Evolutionary conservation across 2,113 vertebrate species (phyloP), one percentile per base, ranked within the genome.

Genomic region (Anarrhichthys ocellatus): DNA sequence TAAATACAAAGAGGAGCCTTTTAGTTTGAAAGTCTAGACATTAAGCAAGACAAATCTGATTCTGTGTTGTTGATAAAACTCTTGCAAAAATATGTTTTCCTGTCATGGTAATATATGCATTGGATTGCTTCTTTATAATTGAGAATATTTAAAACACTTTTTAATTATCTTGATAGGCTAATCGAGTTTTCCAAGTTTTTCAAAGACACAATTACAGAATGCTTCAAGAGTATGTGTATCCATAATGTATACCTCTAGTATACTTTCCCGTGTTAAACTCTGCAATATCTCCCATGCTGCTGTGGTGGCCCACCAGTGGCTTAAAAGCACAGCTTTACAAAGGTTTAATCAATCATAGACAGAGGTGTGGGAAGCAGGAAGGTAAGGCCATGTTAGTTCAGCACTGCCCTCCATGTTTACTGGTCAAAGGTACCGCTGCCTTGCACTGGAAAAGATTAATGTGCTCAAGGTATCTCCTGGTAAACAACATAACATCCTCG

Each of bases 371-470:
- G 84, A 82, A 80, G 82, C 83, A 77, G 84, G 29, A 72, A 86
- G 65, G 58, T 81, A 63, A 69, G 85, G 87, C 81, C 82, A 50
- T 87, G 83, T 85, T 87, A 84, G 85, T 84, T 86, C 81, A 89
- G 78, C 74, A 5, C 48, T 65, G 73, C 64, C 78, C 76, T 83
- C 69, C 64, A 20, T 92, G 88, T 91, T 90, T 88, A 42, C 63
- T 74, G 85, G 90, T 92, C 87, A 92, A 84, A 92, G 59, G 85
- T 84, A 69, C 46, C 48, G 36, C 29, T 65, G 67, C 59, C 34
- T 83, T 14, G 36, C 86, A 81, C 62, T 54, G 78, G 80, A 70
- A 87, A 90, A 93, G 90, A 92, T 92, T 58, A 84, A 94, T 93
- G 87, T 86, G 61, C 71, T 59, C 40, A 9, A 71, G 84, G 74